A percentile compares a stretch with the other conserved stretches of the same genome.
Evolutionary conservation across 23 tunicate species (phyloP).

Genomic region (Botrylloides violaceus): DNA sequence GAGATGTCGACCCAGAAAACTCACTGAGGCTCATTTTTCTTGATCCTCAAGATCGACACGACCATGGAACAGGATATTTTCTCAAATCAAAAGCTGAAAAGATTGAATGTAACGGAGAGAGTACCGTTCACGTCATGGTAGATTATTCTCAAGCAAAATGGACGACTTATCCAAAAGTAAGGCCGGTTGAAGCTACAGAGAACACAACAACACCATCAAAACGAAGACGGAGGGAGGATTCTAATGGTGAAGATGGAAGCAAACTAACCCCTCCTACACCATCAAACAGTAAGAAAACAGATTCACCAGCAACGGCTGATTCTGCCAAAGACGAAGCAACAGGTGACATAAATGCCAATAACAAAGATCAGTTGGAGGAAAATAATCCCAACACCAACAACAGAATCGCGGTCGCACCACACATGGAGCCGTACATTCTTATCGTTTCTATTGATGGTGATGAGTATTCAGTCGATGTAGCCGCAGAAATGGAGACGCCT

Average conservation of each 20-base stretch:
- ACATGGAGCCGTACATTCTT: conserved; percentile 23
- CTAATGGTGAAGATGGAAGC: background rate
- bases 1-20: background rate
- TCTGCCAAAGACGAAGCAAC: background rate
- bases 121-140: background rate
- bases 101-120: background rate
- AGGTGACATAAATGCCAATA: background rate
- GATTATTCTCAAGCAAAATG: background rate
- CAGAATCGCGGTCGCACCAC: background rate
- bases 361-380: background rate
- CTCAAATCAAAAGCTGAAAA: background rate
- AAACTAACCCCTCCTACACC: conserved; percentile 12
- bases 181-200: background rate
- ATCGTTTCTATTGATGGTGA: background rate
- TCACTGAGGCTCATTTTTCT: background rate
- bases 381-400: background rate
- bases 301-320: background rate
- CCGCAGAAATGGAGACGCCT: conserved; percentile 44
- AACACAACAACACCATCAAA: background rate
- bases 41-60: background rate
- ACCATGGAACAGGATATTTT: background rate
- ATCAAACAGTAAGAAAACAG: background rate
- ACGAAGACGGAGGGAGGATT: background rate
- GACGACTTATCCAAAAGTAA: background rate
- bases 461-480: conserved; percentile 21